Percentiles rank a stretch among this genome's conserved stretches.
These are phyloP conservation scores for Micromussa lordhowensis DNA, from an alignment of 92 coral and sea anemone species.

Conservation along the genomic window DNA sequence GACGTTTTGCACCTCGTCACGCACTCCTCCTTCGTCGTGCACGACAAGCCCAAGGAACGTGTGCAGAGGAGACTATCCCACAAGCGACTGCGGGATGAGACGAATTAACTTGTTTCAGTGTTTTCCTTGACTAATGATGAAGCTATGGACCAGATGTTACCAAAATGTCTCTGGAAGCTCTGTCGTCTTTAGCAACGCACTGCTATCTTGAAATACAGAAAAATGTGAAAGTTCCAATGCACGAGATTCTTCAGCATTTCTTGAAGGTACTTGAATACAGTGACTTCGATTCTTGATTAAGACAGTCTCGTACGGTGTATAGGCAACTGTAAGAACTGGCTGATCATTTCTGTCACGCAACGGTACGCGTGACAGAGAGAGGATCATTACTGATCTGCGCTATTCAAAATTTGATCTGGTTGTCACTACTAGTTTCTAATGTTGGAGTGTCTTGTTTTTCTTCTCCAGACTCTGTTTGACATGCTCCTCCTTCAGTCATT, in stretches of 20 bases:
- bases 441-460: background rate
- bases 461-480: conserved; percentile 81
- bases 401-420: background rate
- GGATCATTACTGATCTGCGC: background rate
- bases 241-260: conserved; percentile 80
- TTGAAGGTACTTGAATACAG: conserved; percentile 61
- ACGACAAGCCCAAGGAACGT: no score
- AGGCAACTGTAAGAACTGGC: no score
- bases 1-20: no score
- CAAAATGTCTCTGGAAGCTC: conserved; percentile 94
- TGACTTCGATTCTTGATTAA: background rate
- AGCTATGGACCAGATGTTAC: conserved; percentile 84
- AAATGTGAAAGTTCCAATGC: conserved; percentile 53
- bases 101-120: background rate
- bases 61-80: no score
- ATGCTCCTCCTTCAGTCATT: conserved; percentile 86
- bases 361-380: background rate
- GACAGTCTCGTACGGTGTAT: no score
- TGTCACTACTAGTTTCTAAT: background rate
- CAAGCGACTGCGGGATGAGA: no score
- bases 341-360: background rate
- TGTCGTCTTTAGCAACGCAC: conserved; percentile 82
- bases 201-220: conserved; percentile 72
- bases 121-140: conserved; percentile 41
- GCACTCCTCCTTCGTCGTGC: no score